phyloP scores from a whole-genome alignment of 2,797 vertebrate genomes.

The Gambelia wislizenii region DNA sequence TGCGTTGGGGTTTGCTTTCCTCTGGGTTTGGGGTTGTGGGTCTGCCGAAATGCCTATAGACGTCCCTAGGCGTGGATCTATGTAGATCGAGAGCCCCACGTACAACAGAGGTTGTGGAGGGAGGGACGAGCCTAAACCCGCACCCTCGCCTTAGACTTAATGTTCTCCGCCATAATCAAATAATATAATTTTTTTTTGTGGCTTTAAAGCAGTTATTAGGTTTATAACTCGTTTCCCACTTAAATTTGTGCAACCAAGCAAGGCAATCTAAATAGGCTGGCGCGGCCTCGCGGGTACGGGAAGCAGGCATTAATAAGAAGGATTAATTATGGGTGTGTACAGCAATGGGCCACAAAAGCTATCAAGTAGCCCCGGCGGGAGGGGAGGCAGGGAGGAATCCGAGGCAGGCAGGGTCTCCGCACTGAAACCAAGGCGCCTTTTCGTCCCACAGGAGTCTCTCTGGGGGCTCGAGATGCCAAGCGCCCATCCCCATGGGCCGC shows the following conservation, averaged over 20 bases:
- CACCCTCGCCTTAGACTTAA: slow-evolving; percentile 55
- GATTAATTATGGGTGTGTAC: slow-evolving; percentile 84
- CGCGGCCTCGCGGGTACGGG: slow-evolving; percentile 79
- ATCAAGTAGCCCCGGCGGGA: slow-evolving; percentile 54
- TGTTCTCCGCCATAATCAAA: slow-evolving; percentile 72
- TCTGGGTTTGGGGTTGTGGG: no score
- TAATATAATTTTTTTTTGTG: slow-evolving; percentile 71
- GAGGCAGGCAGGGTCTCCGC: background rate
- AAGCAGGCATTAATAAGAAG: slow-evolving; percentile 80
- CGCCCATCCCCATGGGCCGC: accelerated
- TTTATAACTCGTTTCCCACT: slow-evolving; percentile 86
- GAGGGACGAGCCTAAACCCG: slow-evolving; percentile 33
- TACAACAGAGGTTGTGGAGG: no score
- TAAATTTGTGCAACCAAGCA: slow-evolving; percentile 85
- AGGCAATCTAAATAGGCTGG: slow-evolving; percentile 83
- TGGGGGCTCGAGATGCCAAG: no score
- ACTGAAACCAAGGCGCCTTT: no score
- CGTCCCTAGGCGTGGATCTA: background rate
- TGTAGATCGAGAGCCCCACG: background rate
- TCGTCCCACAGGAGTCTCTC: background rate
- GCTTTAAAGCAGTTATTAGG: slow-evolving; percentile 79
- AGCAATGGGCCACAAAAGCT: slow-evolving; percentile 70
- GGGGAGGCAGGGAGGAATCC: background rate
- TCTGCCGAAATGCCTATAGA: background rate
- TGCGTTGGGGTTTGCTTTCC: background rate